A percentile compares a stretch with the other conserved stretches of the same genome.
phyloP scores from a whole-genome alignment of 2,797 vertebrate species.

The Babyrousa celebensis region DNA sequence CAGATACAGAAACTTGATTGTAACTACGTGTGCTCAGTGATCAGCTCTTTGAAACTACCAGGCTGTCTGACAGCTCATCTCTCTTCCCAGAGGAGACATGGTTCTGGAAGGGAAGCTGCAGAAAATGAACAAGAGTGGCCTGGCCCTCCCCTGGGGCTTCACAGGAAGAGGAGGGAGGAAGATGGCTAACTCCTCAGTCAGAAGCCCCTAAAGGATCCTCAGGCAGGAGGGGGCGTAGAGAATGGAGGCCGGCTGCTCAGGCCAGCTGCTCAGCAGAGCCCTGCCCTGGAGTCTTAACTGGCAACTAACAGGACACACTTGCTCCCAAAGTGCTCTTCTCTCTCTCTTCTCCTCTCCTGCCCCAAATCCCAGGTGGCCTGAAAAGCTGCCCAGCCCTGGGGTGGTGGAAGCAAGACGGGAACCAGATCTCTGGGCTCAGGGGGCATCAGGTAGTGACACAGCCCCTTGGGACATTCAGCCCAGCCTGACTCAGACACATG shows the following conservation, averaged over 20 bases:
- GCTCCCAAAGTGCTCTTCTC: not conserved
- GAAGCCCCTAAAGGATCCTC: not conserved
- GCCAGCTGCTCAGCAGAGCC: not conserved
- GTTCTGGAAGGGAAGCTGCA: not conserved
- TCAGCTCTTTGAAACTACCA: not conserved
- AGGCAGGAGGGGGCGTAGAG: not conserved
- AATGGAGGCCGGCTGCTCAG: not conserved
- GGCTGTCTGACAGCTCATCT: not conserved
- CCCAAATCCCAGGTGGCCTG: not conserved
- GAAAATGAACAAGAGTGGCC: not conserved
- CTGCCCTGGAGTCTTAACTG: not conserved
- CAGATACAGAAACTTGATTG: not conserved
- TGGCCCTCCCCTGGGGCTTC: not conserved
- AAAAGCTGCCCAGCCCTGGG: not conserved
- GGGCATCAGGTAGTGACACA: not conserved
- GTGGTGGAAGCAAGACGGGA: not conserved
- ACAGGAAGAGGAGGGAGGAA: not conserved
- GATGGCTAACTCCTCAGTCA: not conserved
- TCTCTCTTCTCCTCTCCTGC: not conserved
- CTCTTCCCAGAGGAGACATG: not conserved
- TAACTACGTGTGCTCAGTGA: not conserved
- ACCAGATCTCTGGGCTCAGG: not conserved
- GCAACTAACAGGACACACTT: not conserved
- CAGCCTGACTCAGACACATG: accelerated
- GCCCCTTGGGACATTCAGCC: not conserved